These are phyloP conservation scores for Enteromius argenteus DNA, from an alignment of 2,797 vertebrate species.

Conservation along the genomic window DNA sequence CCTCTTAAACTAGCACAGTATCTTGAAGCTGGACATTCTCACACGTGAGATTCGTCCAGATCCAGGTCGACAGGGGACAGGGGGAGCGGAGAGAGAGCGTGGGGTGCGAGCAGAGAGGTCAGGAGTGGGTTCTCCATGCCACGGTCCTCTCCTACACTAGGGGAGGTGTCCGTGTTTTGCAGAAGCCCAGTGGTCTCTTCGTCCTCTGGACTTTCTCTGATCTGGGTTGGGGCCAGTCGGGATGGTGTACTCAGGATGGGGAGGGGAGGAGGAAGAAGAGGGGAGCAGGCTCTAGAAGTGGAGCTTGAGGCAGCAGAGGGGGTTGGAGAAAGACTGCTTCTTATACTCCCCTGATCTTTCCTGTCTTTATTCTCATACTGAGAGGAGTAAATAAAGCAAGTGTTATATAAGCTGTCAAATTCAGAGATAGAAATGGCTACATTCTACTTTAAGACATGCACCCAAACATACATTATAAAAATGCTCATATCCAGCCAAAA, in stretches of 20 bases:
- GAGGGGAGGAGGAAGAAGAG: slow-evolving; percentile 74
- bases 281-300: slow-evolving; percentile 73
- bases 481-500: not conserved
- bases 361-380: slow-evolving; percentile 74
- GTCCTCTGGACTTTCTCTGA: slow-evolving; percentile 85
- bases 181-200: slow-evolving; percentile 90
- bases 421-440: not conserved
- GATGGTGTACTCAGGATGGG: slow-evolving; percentile 71
- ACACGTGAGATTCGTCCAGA: slow-evolving; percentile 65
- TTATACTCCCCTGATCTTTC: slow-evolving; percentile 75
- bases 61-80: slow-evolving; percentile 67
- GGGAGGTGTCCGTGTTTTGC: slow-evolving; percentile 81
- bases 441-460: not conserved
- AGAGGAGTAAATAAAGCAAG: slow-evolving; percentile 46
- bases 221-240: slow-evolving; percentile 69
- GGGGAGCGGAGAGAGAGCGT: slow-evolving; percentile 54
- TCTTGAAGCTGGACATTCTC: slow-evolving; percentile 15
- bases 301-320: slow-evolving; percentile 71
- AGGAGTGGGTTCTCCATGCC: slow-evolving; percentile 94
- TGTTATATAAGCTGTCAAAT: not conserved
- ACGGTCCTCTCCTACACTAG: slow-evolving; percentile 87
- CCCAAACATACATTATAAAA: not conserved
- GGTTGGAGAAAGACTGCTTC: slow-evolving; percentile 79
- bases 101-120: slow-evolving; percentile 62
- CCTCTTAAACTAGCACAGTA: not conserved